phyloP scores from a whole-genome alignment of 2,888 invertebrate genomes.

The Hydroisotoma schaefferi region DNA sequence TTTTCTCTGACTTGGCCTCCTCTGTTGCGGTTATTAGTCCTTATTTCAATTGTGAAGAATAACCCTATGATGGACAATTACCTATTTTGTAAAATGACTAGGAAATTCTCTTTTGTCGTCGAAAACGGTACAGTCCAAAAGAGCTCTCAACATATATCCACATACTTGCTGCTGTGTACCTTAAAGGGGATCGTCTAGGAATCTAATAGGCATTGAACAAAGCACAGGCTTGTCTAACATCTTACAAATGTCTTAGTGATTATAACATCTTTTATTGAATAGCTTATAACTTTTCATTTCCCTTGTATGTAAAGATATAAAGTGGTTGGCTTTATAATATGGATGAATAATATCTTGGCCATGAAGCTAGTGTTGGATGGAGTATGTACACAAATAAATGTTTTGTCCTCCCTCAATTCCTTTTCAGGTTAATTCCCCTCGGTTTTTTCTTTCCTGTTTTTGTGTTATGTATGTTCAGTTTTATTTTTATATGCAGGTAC shows the following conservation, averaged over 20 bases:
- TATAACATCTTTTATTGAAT: no score
- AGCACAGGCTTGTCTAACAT: no score
- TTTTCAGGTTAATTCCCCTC: slow-evolving; percentile 10
- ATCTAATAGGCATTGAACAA: no score
- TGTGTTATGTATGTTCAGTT: no score
- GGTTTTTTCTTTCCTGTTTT: not conserved
- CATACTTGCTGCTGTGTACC: not conserved
- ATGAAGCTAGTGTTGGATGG: not conserved
- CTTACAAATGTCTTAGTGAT: no score
- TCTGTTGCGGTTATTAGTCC: slow-evolving; percentile 30
- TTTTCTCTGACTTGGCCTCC: not conserved
- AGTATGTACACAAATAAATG: slow-evolving; percentile 5
- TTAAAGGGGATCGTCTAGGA: no score
- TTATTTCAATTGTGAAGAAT: slow-evolving; percentile 34
- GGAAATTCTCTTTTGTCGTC: slow-evolving; percentile 34
- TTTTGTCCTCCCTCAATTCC: slow-evolving; percentile 5
- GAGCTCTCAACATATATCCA: no score
- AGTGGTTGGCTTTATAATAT: no score
- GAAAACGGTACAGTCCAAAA: no score
- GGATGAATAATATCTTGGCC: slow-evolving; percentile 2
- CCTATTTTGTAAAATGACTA: slow-evolving; percentile 44
- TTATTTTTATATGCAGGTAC: no score
- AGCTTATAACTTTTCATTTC: no score
- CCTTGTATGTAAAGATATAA: no score
- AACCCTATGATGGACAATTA: slow-evolving; percentile 38